Conservation (phyloP, 2,113 vertebrate genomes). For the Pelodiscus sinensis region DNA sequence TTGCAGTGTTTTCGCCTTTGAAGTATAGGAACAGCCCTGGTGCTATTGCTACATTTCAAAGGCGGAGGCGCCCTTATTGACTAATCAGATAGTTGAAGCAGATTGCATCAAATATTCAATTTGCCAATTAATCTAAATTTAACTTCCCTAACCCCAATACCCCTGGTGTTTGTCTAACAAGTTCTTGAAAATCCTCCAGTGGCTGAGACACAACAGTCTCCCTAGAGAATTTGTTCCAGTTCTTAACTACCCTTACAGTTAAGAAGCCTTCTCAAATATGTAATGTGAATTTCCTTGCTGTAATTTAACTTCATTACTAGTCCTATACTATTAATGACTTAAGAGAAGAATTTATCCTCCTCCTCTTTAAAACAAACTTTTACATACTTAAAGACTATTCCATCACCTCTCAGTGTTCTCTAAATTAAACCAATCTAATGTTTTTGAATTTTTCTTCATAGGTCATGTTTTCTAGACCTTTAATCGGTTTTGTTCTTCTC, state of each 20-base stretch:
- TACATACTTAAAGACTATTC: background rate
- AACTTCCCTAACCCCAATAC: background rate
- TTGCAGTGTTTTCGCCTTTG: no score
- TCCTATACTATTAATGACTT: background rate
- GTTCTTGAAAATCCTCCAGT: background rate
- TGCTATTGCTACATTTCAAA: no score
- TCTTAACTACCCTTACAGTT: background rate
- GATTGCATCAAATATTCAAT: no score
- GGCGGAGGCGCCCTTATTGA: no score
- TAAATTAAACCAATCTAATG: background rate
- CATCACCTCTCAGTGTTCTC: background rate
- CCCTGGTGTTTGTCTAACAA: background rate
- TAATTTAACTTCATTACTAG: background rate
- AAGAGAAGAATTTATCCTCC: background rate
- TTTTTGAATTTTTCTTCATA: background rate
- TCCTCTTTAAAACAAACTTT: background rate
- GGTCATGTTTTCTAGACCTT: background rate
- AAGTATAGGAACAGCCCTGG: no score
- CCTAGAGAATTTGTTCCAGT: background rate
- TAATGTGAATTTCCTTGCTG: background rate
- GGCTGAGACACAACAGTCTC: background rate
- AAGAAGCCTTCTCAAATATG: background rate
- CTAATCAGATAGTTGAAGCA: no score
- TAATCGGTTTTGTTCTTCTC: background rate
- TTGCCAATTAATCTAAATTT: no score